These are phyloP conservation scores for Torymus tubicola DNA, from an alignment of 2,888 invertebrate species.

Conservation along the genomic window DNA sequence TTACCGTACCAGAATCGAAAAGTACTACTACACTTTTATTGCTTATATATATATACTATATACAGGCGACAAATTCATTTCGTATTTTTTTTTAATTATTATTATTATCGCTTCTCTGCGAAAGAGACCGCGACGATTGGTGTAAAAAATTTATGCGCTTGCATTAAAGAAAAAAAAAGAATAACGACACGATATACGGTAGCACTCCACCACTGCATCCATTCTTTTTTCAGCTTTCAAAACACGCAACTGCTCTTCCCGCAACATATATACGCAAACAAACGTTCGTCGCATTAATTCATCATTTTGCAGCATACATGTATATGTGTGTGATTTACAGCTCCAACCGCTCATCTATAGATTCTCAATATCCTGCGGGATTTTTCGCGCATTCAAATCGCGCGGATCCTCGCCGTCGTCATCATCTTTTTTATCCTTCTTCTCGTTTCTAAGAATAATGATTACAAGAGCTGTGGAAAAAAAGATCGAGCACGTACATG, in stretches of 20 bases:
- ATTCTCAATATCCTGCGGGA: background rate
- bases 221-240: slow-evolving; percentile 37
- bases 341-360: background rate
- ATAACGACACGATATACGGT: background rate
- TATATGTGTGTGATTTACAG: slow-evolving; percentile 16
- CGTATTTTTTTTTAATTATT: slow-evolving; percentile 45
- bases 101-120: background rate
- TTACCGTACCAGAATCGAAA: slow-evolving; percentile 32
- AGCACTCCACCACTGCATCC: background rate
- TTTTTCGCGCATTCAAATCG: background rate
- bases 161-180: slow-evolving; percentile 10
- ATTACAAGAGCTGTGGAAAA: background rate
- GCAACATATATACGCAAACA: slow-evolving; percentile 37
- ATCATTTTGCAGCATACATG: background rate
- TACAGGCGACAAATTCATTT: slow-evolving; percentile 57
- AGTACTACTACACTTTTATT: background rate
- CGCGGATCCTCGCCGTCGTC: background rate
- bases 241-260: slow-evolving; percentile 29
- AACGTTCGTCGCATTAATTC: slow-evolving; percentile 29
- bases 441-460: slow-evolving; percentile 19
- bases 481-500: slow-evolving; percentile 1
- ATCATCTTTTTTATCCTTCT: background rate
- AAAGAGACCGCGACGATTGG: background rate
- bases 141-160: slow-evolving; percentile 42
- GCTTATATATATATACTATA: background rate